These are phyloP conservation scores for Falco punctatus DNA, from an alignment of 2,113 vertebrate genomes.

Conservation along the genomic window DNA sequence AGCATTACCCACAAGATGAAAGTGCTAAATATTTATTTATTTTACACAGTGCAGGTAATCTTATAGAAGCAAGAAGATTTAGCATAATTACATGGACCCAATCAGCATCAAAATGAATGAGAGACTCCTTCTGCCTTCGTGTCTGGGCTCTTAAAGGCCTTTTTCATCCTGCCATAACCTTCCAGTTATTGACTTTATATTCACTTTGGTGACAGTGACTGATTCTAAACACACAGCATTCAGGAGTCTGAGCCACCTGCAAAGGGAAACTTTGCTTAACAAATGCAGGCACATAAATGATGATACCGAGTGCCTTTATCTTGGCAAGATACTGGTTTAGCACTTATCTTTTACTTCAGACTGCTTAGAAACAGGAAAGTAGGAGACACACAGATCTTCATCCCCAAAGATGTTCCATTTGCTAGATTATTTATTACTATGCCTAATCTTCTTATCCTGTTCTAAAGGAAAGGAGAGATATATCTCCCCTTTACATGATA, in stretches of 20 bases:
- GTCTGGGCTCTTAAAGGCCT: not conserved
- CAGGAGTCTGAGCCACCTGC: not conserved
- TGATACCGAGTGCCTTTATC: not conserved
- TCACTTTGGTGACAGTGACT: not conserved
- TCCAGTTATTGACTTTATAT: not conserved
- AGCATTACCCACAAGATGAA: not conserved
- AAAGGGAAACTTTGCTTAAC: not conserved
- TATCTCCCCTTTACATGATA: not conserved
- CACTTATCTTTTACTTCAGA: not conserved
- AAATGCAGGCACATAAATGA: not conserved
- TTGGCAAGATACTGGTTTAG: not conserved
- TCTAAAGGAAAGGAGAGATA: not conserved
- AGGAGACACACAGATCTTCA: fast-evolving
- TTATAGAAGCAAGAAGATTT: not conserved
- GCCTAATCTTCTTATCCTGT: not conserved
- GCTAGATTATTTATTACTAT: not conserved
- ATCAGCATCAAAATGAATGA: not conserved
- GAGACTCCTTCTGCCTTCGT: not conserved
- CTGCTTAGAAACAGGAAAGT: not conserved
- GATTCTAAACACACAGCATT: not conserved
- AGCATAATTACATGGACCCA: not conserved
- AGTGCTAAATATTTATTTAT: conserved; percentile 45
- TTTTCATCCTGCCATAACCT: not conserved
- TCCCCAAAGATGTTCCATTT: not conserved
- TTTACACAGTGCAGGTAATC: not conserved